Base-by-base conservation (phyloP, 2,113 vertebrate genomes). In the Mormyrus lacerda region DNA sequence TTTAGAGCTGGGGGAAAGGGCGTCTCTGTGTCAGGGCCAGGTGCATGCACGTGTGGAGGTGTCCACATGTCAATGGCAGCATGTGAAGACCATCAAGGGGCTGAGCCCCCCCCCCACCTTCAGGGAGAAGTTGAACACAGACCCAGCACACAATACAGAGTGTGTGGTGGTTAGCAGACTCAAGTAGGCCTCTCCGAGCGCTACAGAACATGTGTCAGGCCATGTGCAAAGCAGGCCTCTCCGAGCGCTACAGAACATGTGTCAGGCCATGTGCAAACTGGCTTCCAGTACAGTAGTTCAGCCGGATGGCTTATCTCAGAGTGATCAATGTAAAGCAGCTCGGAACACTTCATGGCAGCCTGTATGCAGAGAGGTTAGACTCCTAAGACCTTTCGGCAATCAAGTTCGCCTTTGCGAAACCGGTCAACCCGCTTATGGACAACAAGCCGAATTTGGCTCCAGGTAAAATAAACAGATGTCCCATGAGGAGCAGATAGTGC, bases 21-120 rank as follows among this genome's bases (percentile, higher is more conserved):
- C 51, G 19, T 87, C 47, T 89, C 91, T 91, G 65, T 92, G 92
- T 93, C 91, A 93, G 87, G 90, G 87, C 88, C 90, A 94, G 92
- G 90, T 92, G 91, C 87, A 82, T 13, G 1, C 90, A 76, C 82
- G 92, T 91, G 90, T 92, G 35, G 42, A 91, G 89, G 82, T 45
- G 10, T 85, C 85, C 89, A 90, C 88, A 73, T 73, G 65, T 73
- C 88, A 89, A 88, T 24, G 87, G 48, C 15, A 69, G 24, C 88
- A 86, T 53, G 90, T 89, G 91, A 91, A 89, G 89, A 91, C 91
- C 92, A 92, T 94, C 93, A 92, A 87, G 90, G 55, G 86, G 92
- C 91, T 91, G 92, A 51, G 17, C 27, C 61, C 11, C 42, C 42
- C 39, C 35, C n/a, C 2, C 51, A 39, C 17, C 86, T 27, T 31